Conservation (phyloP, 1,140 invertebrate genomes). For the Hylaeus anthracinus region DNA sequence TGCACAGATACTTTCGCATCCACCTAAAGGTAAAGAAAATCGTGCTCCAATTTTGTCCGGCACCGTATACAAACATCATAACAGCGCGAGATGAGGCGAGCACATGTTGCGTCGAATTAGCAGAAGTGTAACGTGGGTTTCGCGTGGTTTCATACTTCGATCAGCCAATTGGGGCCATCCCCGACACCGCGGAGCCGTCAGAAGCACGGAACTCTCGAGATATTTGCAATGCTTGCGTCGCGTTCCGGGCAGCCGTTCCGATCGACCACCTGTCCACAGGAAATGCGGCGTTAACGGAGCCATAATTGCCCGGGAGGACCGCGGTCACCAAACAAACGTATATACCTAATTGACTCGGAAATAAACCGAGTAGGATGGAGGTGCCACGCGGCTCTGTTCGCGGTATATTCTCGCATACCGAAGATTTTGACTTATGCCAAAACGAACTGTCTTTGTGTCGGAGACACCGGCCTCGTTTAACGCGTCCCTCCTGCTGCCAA, state of each 20-base stretch:
- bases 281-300: conserved; percentile 75
- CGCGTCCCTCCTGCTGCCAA: conserved; percentile 34
- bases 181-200: not conserved
- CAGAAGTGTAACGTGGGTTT: not conserved
- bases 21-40: too few species aligned
- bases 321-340: conserved; percentile 76
- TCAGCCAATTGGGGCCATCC: not conserved
- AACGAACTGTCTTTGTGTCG: conserved; percentile 79
- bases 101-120: not conserved
- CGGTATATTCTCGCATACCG: conserved; percentile 70
- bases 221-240: conserved; percentile 27
- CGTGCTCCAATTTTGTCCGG: too few species aligned
- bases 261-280: conserved; percentile 72
- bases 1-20: too few species aligned
- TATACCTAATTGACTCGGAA: conserved; percentile 79
- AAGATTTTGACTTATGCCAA: conserved; percentile 80
- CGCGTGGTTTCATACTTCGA: not conserved
- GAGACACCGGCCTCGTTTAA: conserved; percentile 36
- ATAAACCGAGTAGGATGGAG: conserved; percentile 70
- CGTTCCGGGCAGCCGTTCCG: conserved; percentile 47
- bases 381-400: conserved; percentile 44
- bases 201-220: conserved; percentile 24
- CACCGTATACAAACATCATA: too few species aligned
- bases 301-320: conserved; percentile 78
- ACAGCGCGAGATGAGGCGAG: too few species aligned